A percentile compares a stretch with the other conserved stretches of the same genome.
Evolutionary conservation across 2,888 invertebrate genomes (phyloP).

Genomic region (Ametastegia equiseti): DNA sequence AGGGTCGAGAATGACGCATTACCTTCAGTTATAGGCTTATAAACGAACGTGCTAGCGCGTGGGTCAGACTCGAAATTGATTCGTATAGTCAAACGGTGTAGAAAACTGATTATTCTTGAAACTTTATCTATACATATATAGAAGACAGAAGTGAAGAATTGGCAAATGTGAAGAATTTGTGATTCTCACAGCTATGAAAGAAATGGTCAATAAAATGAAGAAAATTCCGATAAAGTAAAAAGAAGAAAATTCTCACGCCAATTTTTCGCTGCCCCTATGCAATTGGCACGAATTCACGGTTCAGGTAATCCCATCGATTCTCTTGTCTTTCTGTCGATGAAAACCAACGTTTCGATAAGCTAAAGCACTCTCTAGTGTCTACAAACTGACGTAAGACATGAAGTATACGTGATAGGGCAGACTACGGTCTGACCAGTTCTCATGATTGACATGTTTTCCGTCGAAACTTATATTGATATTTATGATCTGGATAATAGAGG

Average conservation of each 20-base stretch:
- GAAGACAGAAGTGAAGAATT: neutral
- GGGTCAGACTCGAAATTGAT: neutral
- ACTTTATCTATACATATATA: neutral
- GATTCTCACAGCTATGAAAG: too few relatives aligned
- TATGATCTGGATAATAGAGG: too few relatives aligned
- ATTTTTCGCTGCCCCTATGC: neutral
- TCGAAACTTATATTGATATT: too few relatives aligned
- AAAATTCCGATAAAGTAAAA: neutral
- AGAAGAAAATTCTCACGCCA: neutral
- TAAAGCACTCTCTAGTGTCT: slow-evolving; percentile 2
- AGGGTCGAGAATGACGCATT: slow-evolving; percentile 54
- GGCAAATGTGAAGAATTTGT: too few relatives aligned
- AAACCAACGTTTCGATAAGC: neutral
- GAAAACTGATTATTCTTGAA: neutral
- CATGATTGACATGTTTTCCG: neutral
- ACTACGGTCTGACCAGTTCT: neutral
- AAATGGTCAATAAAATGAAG: neutral
- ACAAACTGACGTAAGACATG: slow-evolving; percentile 17
- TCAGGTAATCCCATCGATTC: slow-evolving; percentile 2
- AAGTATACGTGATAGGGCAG: slow-evolving; percentile 27
- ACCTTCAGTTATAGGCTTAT: neutral
- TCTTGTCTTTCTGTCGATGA: neutral
- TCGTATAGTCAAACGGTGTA: neutral
- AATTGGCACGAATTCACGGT: neutral
- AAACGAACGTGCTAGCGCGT: neutral